These are phyloP conservation scores for Opisthocomus hoazin DNA, from an alignment of 2,113 vertebrate genomes.

Conservation along the genomic window DNA sequence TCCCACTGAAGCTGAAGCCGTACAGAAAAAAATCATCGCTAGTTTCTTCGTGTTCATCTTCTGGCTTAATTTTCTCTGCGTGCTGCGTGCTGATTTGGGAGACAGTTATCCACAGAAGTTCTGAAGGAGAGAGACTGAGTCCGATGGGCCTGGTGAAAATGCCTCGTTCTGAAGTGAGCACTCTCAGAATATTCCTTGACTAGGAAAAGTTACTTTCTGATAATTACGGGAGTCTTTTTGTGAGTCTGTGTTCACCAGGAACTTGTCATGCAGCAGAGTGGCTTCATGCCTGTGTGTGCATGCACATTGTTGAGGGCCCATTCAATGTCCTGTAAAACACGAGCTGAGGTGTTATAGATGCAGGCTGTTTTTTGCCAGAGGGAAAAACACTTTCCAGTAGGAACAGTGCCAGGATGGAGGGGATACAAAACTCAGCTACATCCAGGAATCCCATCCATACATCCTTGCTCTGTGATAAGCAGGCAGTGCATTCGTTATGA, in stretches of 20 bases:
- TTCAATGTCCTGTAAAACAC: background rate
- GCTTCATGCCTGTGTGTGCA: fast-evolving
- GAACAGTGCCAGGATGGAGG: background rate
- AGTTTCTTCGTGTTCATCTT: background rate
- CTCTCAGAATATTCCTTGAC: background rate
- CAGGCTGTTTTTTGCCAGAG: background rate
- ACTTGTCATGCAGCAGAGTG: background rate
- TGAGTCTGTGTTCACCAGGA: background rate
- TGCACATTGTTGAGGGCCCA: background rate
- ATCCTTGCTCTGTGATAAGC: background rate
- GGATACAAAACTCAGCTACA: background rate
- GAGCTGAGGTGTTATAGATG: background rate
- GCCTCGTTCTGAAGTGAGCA: background rate
- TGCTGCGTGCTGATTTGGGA: background rate
- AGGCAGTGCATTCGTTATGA: background rate
- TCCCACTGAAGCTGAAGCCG: background rate
- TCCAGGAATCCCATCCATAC: background rate
- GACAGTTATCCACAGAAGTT: background rate
- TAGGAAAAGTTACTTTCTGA: background rate
- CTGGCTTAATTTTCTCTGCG: background rate
- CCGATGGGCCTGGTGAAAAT: background rate
- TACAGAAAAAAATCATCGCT: background rate
- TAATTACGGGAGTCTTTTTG: background rate
- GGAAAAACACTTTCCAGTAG: background rate
- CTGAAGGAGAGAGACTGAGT: background rate